These are phyloP conservation scores for Pristionchus fissidentatus DNA, from an alignment of 2,888 invertebrate species.

Conservation along the genomic window DNA sequence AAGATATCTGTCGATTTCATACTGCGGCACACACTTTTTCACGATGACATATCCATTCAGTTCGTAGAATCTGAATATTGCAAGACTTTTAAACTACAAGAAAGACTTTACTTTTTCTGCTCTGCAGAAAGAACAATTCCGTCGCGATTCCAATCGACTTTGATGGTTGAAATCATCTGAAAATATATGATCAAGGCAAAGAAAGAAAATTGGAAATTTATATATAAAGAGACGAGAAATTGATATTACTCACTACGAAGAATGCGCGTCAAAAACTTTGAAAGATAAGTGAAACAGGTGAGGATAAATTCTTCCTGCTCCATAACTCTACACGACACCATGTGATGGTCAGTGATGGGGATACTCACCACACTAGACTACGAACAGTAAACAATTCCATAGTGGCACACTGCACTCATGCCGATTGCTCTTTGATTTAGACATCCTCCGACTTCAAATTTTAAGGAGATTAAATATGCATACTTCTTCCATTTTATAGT, in stretches of 20 bases:
- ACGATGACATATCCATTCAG: slow-evolving; percentile 17
- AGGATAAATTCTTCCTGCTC: too few species aligned
- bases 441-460: too few species aligned
- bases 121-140: slow-evolving; percentile 53
- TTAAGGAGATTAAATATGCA: too few species aligned
- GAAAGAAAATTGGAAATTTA: too few species aligned
- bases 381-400: too few species aligned
- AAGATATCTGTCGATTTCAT: background rate
- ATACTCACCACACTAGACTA: too few species aligned
- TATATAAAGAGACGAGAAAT: background rate
- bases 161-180: background rate
- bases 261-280: background rate
- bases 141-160: slow-evolving; percentile 49
- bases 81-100: background rate
- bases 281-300: background rate
- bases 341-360: too few species aligned
- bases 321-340: too few species aligned
- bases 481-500: too few species aligned
- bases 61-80: background rate
- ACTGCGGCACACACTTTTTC: slow-evolving; percentile 2
- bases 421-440: too few species aligned
- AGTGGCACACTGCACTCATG: too few species aligned
- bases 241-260: background rate
- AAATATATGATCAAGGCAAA: background rate
- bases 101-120: slow-evolving; percentile 52